phyloP scores from a whole-genome alignment of 2,113 vertebrate species.

The Dromaius novaehollandiae region DNA sequence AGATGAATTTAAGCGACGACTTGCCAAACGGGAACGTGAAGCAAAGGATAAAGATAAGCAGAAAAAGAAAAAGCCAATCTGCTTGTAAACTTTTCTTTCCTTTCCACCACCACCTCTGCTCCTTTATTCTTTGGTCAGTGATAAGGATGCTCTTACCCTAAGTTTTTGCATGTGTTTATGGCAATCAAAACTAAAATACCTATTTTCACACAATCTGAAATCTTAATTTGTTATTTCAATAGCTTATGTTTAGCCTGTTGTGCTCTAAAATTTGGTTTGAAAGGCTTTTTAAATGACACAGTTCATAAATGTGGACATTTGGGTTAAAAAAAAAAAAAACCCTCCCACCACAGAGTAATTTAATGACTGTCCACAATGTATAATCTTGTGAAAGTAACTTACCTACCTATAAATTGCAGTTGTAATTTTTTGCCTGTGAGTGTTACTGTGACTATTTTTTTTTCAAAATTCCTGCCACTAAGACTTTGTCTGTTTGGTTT shows the following conservation, averaged over 20 bases:
- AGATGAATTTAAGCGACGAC: slow-evolving; percentile 92
- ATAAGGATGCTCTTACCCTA: slow-evolving; percentile 42
- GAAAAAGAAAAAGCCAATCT: slow-evolving; percentile 95
- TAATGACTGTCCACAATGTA: background rate
- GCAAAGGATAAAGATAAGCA: slow-evolving; percentile 90
- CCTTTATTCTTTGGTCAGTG: slow-evolving; percentile 87
- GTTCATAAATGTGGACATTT: background rate
- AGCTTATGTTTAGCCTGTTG: background rate
- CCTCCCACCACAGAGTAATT: background rate
- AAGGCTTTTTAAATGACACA: background rate
- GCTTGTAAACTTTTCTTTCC: slow-evolving; percentile 85
- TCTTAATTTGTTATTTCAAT: background rate
- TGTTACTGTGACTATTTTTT: background rate
- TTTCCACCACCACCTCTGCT: slow-evolving; percentile 71
- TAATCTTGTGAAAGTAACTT: background rate
- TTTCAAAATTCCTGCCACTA: background rate
- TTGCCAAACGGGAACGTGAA: slow-evolving; percentile 91
- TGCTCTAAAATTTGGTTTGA: background rate
- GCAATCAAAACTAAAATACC: background rate
- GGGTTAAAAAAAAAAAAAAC: background rate
- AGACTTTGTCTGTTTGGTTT: slow-evolving; percentile 12
- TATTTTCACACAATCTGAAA: background rate
- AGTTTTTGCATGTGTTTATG: slow-evolving; percentile 33
- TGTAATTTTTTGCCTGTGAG: background rate
- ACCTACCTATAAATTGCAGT: background rate